phyloP scores from a whole-genome alignment of 2,797 vertebrate genomes.

The Lates japonicus region DNA sequence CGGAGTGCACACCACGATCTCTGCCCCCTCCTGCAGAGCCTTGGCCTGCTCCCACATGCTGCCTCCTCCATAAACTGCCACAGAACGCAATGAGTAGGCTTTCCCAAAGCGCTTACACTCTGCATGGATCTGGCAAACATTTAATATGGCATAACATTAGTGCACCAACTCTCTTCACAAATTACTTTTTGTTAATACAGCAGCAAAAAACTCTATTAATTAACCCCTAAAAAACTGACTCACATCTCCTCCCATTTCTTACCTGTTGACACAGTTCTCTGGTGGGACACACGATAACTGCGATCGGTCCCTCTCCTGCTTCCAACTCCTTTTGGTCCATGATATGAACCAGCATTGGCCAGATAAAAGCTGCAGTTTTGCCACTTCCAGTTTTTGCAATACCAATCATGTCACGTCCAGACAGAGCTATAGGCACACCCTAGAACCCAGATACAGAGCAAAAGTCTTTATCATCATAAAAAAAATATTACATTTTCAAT shows the following conservation, averaged over 20 bases:
- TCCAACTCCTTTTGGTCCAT: slow-evolving; percentile 99
- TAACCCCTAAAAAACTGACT: not conserved
- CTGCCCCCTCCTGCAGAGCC: slow-evolving; percentile 97
- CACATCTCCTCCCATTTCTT: not conserved
- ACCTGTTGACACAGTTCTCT: slow-evolving; percentile 99
- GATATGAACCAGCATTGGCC: slow-evolving; percentile 99
- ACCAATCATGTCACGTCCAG: slow-evolving; percentile 98
- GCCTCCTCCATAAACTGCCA: slow-evolving; percentile 98
- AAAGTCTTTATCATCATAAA: not conserved
- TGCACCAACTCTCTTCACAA: not conserved
- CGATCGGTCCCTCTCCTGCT: slow-evolving; percentile 95
- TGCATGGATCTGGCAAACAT: slow-evolving; percentile 89
- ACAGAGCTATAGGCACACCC: slow-evolving; percentile 97
- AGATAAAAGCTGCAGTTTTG: slow-evolving; percentile 98
- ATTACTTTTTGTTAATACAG: not conserved
- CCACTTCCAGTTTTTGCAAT: slow-evolving; percentile 99
- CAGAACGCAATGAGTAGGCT: slow-evolving; percentile 96
- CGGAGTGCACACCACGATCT: slow-evolving; percentile 98
- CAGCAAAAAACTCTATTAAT: not conserved
- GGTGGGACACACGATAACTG: slow-evolving; percentile 96
- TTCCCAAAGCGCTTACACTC: slow-evolving; percentile 99
- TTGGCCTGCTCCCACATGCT: slow-evolving; percentile 99
- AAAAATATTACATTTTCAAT: not conserved
- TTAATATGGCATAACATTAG: slow-evolving; percentile 9
- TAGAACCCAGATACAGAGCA: slow-evolving; percentile 58